Evolutionary conservation across 2,888 invertebrate genomes (phyloP).

Genomic region (Carabus problematicus): DNA sequence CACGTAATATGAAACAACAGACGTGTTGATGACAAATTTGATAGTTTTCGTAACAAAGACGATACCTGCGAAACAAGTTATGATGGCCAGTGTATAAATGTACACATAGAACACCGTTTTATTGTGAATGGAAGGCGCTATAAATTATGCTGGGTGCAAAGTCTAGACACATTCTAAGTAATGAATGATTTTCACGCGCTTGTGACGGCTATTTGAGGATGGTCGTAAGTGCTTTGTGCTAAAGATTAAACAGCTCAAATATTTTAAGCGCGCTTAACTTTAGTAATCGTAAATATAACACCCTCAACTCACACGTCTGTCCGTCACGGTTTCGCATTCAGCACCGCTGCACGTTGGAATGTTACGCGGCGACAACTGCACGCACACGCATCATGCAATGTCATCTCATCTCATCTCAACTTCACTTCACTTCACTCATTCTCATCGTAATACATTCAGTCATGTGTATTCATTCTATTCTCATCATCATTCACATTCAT

Average conservation of each 20-base stretch:
- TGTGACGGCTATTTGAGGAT: conserved; percentile 26
- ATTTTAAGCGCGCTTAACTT: conserved; percentile 25
- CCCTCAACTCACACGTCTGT: conserved; percentile 24
- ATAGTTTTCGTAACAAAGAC: too few species aligned
- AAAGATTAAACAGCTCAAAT: conserved; percentile 18
- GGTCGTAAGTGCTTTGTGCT: conserved; percentile 33
- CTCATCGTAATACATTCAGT: too few species aligned
- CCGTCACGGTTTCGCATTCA: neutral
- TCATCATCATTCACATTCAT: too few species aligned
- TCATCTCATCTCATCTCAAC: too few species aligned
- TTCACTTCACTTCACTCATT: too few species aligned
- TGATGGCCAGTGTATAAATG: neutral
- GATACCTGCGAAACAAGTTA: neutral
- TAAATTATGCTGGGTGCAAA: conserved; percentile 13
- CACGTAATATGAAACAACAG: too few species aligned
- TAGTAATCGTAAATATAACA: conserved; percentile 38
- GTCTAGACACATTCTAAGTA: conserved; percentile 16
- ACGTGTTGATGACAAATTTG: too few species aligned
- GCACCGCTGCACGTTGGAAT: too few species aligned
- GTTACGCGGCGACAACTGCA: too few species aligned
- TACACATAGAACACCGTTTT: conserved; percentile 10
- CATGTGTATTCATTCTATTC: too few species aligned
- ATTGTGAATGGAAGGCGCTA: conserved; percentile 13
- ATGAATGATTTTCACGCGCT: conserved; percentile 33
- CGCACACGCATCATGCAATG: too few species aligned